Conservation (phyloP, 2,888 invertebrate species). For the Cephus runcator region DNA sequence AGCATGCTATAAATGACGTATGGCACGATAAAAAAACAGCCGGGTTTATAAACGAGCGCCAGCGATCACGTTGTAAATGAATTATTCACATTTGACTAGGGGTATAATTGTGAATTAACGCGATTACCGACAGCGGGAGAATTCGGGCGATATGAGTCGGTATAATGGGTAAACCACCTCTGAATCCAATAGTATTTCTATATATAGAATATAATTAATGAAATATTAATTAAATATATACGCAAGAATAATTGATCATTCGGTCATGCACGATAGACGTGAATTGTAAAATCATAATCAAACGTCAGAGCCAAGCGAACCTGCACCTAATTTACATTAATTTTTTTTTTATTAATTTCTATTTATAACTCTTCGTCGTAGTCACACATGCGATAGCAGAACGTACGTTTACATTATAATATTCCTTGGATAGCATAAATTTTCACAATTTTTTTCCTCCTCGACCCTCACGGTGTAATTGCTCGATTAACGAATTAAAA, state of each 20-base stretch:
- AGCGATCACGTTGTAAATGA: constrained; percentile 22
- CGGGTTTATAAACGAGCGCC: background rate
- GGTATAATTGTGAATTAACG: constrained; percentile 28
- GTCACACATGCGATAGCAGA: background rate
- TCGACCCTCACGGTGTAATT: constrained; percentile 26
- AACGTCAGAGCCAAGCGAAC: constrained; percentile 6
- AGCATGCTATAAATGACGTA: background rate
- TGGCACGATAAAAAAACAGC: background rate
- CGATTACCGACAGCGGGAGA: constrained; percentile 3
- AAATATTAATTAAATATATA: constrained; percentile 53
- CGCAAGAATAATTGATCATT: background rate
- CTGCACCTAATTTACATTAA: background rate
- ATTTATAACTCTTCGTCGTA: background rate
- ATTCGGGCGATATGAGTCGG: background rate
- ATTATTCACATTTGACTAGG: constrained; percentile 36
- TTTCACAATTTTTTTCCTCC: background rate
- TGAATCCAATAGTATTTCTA: background rate
- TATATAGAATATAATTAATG: constrained; percentile 44
- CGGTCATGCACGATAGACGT: background rate
- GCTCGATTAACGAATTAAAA: constrained; percentile 44
- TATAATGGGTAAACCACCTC: background rate
- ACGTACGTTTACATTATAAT: background rate
- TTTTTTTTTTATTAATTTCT: background rate
- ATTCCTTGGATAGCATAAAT: background rate
- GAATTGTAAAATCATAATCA: constrained; percentile 22